These are phyloP conservation scores for Acrocephalus kingi DNA, from an alignment of 2,113 vertebrate genomes.

Conservation along the genomic window DNA sequence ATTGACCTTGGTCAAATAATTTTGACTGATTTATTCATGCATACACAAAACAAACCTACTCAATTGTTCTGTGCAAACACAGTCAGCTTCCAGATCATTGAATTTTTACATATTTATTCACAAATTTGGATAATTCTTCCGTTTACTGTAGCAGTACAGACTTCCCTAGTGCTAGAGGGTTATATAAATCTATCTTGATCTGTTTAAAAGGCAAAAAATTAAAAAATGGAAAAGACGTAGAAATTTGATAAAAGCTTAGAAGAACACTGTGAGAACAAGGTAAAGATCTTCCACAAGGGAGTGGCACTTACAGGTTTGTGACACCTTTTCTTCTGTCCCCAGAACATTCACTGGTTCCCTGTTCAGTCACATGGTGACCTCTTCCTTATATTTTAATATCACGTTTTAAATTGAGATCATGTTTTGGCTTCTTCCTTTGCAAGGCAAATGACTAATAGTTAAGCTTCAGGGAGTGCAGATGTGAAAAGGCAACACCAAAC, in stretches of 20 bases:
- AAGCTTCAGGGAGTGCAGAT: background rate
- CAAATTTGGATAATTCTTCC: background rate
- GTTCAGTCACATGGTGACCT: background rate
- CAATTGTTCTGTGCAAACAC: conserved; percentile 47
- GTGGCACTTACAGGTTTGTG: background rate
- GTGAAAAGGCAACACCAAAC: background rate
- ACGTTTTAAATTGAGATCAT: background rate
- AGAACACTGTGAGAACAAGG: background rate
- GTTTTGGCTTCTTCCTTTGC: background rate
- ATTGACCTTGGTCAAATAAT: conserved; percentile 15
- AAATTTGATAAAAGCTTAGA: background rate
- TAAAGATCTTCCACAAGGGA: background rate
- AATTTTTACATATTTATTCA: conserved; percentile 38
- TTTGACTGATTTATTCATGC: conserved; percentile 53
- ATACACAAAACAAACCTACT: conserved; percentile 23
- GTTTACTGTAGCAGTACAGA: background rate
- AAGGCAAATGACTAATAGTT: background rate
- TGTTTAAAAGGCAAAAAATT: background rate
- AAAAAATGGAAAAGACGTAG: background rate
- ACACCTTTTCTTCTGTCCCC: background rate
- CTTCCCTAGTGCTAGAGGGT: background rate
- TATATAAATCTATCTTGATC: background rate
- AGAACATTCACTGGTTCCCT: background rate
- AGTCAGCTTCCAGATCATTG: conserved; percentile 36
- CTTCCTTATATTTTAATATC: background rate